Evolutionary conservation across 2,888 invertebrate species (phyloP).

Genomic region (Bursaphelenchus okinawaensis): DNA sequence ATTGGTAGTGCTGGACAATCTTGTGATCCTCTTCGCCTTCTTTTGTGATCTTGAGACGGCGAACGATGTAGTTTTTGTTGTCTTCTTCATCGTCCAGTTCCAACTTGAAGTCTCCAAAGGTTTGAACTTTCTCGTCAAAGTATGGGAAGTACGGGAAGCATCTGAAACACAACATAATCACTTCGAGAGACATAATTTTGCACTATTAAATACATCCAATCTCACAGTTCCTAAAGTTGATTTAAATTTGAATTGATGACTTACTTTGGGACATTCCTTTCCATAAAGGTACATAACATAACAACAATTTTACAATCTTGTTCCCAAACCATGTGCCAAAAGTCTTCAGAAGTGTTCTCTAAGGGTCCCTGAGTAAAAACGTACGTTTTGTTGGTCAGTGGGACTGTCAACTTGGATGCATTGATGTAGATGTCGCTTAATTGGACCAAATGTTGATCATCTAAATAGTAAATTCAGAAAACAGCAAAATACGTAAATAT

Average conservation of each 20-base stretch:
- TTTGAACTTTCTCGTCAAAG: conserved; percentile 15
- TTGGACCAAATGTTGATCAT: conserved; percentile 44
- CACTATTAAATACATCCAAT: background rate
- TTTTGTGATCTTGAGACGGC: conserved; percentile 23
- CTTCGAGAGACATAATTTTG: too few species aligned
- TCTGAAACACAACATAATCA: conserved; percentile 20
- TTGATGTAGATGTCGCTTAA: conserved; percentile 43
- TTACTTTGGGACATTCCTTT: conserved; percentile 38
- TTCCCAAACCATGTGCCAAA: conserved; percentile 55
- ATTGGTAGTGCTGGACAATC: conserved; percentile 39
- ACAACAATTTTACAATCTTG: conserved; percentile 38
- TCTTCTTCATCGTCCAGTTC: conserved; percentile 23
- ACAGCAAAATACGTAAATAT: background rate
- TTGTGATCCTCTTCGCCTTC: conserved; percentile 13
- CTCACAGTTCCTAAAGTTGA: too few species aligned
- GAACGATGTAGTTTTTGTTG: conserved; percentile 25
- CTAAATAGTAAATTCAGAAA: conserved; percentile 27
- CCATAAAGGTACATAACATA: conserved; percentile 47
- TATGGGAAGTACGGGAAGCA: conserved; percentile 35
- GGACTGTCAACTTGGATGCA: conserved; percentile 42
- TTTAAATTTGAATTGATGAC: too few species aligned
- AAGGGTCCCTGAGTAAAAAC: conserved; percentile 54
- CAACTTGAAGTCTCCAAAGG: conserved; percentile 15
- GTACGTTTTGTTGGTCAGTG: conserved; percentile 35
- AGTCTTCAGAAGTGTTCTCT: conserved; percentile 40